Base-by-base conservation (phyloP, 2,888 invertebrate genomes). In the Crepidodera aurea region DNA sequence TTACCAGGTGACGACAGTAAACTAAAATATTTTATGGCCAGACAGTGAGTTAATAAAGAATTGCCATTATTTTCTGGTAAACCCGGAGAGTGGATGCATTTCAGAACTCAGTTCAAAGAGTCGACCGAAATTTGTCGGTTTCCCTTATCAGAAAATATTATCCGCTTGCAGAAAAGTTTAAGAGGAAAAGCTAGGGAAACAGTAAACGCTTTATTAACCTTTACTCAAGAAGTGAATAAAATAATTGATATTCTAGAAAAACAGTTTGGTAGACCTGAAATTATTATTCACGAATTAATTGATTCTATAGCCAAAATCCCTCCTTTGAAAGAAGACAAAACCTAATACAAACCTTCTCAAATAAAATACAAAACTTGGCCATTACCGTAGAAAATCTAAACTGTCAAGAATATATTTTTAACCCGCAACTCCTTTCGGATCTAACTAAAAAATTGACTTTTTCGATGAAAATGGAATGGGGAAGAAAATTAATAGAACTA, bases 161-260 rank as follows among this genome's bases (percentile, higher is more conserved):
- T 8, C 2, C 10, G 15, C 1, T 18, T 40, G 8, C 40, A 40
- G 6, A 40, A 40, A 40, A 16, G 13, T 40, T 13, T 13, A n/a
- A n/a, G n/a, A n/a, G n/a, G n/a, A n/a, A n/a, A n/a, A n/a, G n/a
- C n/a, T n/a, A n/a, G n/a, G n/a, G 6, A 27, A 3, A 19, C 10
- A 2, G 29, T 51, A 29, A 22, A 29, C 7, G 29, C 12, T 5
- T 1, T 29, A 12, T 13, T 51, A 2, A 29, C 27, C 8, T 51
- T 29, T 16, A 51, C 29, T 12, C 29, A 10, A 4, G 51, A 51
- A 25, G 51, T 51, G 10, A 13, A 51, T 29, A 25, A 51, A 12
- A 27, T 51, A 27, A 51, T 51, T 51, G 51, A 25, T 7, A 51
- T 16, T 29, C 15, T 51, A 12, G 32, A 29, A 51, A 51, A 32